Conservation (phyloP, 2,888 invertebrate genomes). For the Diloba caeruleocephala region DNA sequence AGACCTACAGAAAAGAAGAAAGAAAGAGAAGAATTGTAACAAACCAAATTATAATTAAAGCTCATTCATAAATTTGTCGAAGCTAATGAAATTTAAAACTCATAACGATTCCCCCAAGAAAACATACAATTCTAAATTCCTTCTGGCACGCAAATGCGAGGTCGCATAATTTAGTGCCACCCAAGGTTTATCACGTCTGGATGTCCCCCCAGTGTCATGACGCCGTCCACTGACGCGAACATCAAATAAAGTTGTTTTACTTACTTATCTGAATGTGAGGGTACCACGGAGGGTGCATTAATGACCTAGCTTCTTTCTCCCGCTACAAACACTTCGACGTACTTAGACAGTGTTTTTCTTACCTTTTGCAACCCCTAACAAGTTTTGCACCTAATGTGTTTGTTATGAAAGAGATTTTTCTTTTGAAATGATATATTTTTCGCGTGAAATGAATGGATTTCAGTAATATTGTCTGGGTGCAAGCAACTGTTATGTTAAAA, state of each 20-base stretch:
- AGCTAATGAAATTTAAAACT: constrained; percentile 15
- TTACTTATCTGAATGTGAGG: constrained; percentile 79
- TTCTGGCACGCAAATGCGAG: constrained; percentile 62
- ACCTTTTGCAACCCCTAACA: constrained; percentile 64
- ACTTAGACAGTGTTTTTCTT: constrained; percentile 62
- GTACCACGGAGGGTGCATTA: constrained; percentile 79
- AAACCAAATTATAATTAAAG: constrained; percentile 1
- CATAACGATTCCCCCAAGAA: constrained; percentile 27
- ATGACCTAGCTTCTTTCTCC: constrained; percentile 71
- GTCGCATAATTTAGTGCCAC: constrained; percentile 49
- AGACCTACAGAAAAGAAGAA: no score
- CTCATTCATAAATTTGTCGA: constrained; percentile 1
- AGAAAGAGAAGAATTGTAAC: not conserved
- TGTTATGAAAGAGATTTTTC: constrained; percentile 65
- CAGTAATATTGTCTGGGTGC: constrained; percentile 32
- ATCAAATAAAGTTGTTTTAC: constrained; percentile 89
- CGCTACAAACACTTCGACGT: constrained; percentile 59
- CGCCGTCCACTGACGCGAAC: constrained; percentile 76
- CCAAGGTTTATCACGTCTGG: constrained; percentile 68
- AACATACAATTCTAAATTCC: constrained; percentile 58
- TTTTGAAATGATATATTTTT: constrained; percentile 43
- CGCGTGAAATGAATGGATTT: constrained; percentile 36
- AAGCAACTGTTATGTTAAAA: constrained; percentile 27
- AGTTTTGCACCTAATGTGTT: constrained; percentile 74
- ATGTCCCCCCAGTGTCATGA: constrained; percentile 70